Evolutionary conservation across 2,113 vertebrate genomes (phyloP).

Genomic region (Emydocephalus ijimae): DNA sequence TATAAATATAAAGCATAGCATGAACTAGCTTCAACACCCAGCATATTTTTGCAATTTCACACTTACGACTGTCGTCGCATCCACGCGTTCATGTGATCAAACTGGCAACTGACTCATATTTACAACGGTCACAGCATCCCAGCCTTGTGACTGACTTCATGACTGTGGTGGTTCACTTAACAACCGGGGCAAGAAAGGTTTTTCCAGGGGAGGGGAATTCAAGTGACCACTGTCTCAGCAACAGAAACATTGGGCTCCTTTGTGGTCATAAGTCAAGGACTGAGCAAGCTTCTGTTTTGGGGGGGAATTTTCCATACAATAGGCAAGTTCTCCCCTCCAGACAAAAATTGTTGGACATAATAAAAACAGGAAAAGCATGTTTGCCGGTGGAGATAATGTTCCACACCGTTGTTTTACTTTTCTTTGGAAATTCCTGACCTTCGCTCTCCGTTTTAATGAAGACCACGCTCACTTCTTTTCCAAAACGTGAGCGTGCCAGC

Average conservation of each 20-base stretch:
- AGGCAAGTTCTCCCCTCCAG: background rate
- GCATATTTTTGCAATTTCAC: too few relatives aligned
- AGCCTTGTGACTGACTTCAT: too few relatives aligned
- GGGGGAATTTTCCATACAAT: background rate
- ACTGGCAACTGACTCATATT: too few relatives aligned
- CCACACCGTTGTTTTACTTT: background rate
- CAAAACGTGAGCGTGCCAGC: background rate
- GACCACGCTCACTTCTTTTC: background rate
- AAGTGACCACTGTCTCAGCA: too few relatives aligned
- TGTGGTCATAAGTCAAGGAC: background rate
- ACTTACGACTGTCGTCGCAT: too few relatives aligned
- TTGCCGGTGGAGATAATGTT: background rate
- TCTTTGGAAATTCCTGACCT: background rate
- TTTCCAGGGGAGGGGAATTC: too few relatives aligned
- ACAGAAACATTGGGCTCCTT: background rate
- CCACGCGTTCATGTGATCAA: rapidly evolving
- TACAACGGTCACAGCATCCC: too few relatives aligned
- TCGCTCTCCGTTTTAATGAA: background rate
- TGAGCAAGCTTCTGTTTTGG: background rate
- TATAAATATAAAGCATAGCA: too few relatives aligned
- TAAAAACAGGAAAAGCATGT: background rate
- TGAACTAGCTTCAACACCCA: background rate
- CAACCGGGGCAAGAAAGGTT: too few relatives aligned
- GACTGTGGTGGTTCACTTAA: too few relatives aligned
- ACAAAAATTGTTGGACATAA: background rate